Evolutionary conservation across 2,113 vertebrate genomes (phyloP).

Genomic region (Ochotona curzoniae): DNA sequence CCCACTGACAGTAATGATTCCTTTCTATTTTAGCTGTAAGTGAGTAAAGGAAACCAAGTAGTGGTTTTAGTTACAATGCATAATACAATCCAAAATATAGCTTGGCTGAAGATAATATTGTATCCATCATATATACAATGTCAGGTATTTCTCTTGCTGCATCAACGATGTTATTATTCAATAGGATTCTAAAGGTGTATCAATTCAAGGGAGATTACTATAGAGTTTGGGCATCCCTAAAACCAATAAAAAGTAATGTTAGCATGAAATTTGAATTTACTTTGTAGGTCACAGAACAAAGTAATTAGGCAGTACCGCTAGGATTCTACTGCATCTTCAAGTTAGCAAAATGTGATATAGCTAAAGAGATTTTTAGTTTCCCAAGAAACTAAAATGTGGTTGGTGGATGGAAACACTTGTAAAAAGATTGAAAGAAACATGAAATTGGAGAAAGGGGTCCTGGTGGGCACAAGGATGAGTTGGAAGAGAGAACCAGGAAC

Average conservation of each 20-base stretch:
- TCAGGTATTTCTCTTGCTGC: slow-evolving; percentile 2
- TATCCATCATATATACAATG: not conserved
- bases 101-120: not conserved
- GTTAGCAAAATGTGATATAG: not conserved
- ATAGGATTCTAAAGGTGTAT: slow-evolving; percentile 20
- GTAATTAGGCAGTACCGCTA: not conserved
- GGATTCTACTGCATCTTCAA: slow-evolving; percentile 22
- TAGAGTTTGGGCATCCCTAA: not conserved
- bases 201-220: not conserved
- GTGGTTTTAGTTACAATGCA: not conserved
- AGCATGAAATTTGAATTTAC: not conserved
- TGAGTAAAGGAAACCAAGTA: not conserved
- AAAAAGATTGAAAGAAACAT: not conserved
- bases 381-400: not conserved
- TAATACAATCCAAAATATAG: not conserved
- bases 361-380: not conserved
- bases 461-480: not conserved
- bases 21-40: not conserved
- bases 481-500: not conserved
- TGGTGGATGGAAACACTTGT: not conserved
- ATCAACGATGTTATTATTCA: not conserved
- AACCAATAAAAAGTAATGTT: not conserved
- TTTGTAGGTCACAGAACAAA: slow-evolving; percentile 5
- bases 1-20: not conserved
- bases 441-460: not conserved